A percentile compares a stretch with the other conserved stretches of the same genome.
Evolutionary conservation across 2,113 vertebrate species (phyloP).

Genomic region (Macquaria australasica): DNA sequence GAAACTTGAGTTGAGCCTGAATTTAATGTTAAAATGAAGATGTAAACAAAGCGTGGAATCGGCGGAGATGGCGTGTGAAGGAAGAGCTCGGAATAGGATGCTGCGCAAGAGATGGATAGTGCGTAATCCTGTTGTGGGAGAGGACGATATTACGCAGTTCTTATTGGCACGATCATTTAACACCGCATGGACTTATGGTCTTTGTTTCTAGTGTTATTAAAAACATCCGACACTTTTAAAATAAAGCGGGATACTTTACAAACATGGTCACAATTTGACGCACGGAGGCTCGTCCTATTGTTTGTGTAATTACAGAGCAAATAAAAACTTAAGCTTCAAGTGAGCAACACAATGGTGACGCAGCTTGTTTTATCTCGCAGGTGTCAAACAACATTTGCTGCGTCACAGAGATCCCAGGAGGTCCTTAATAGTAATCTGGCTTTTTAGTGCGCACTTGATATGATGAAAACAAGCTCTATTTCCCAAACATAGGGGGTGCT

Average conservation of each 20-base stretch:
- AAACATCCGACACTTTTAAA: not conserved
- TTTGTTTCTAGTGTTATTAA: not conserved
- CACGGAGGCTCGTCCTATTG: not conserved
- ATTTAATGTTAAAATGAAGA: constrained; percentile 44
- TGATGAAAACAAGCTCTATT: constrained; percentile 73
- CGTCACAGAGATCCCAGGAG: constrained; percentile 68
- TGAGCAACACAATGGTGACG: constrained; percentile 48
- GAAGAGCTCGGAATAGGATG: constrained; percentile 80
- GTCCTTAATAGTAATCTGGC: constrained; percentile 63
- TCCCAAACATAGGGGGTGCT: constrained; percentile 68
- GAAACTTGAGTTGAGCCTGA: constrained; percentile 28
- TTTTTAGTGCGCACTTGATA: constrained; percentile 81
- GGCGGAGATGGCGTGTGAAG: constrained; percentile 75
- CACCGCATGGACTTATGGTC: constrained; percentile 29
- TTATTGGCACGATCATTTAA: constrained; percentile 58
- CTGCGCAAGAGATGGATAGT: constrained; percentile 82
- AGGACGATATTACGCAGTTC: constrained; percentile 81
- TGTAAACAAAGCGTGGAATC: constrained; percentile 73
- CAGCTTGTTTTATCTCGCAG: constrained; percentile 58
- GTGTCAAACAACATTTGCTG: constrained; percentile 67
- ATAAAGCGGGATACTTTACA: constrained; percentile 4
- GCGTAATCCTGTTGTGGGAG: constrained; percentile 79
- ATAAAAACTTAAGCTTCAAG: constrained; percentile 27
- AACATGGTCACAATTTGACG: not conserved
- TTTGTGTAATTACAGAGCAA: constrained; percentile 14